phyloP scores from a whole-genome alignment of 2,888 invertebrate genomes.

The Cheilosia grossa region DNA sequence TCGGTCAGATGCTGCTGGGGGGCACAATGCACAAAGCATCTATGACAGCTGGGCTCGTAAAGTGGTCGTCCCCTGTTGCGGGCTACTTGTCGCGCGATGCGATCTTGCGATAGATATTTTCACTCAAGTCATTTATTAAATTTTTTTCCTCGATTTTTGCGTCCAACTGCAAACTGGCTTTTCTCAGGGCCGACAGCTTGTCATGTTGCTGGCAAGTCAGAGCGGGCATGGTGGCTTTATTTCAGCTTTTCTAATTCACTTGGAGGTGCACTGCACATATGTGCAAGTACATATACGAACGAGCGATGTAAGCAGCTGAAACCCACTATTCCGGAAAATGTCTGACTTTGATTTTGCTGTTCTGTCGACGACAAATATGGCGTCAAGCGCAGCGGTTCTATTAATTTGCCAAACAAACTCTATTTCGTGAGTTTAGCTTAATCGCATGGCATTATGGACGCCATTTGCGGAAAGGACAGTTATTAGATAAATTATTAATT shows the following conservation, averaged over 20 bases:
- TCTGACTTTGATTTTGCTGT: constrained; percentile 56
- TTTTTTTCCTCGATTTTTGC: constrained; percentile 56
- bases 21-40: constrained; percentile 7
- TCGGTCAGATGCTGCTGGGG: background rate
- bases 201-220: constrained; percentile 65
- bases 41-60: constrained; percentile 35
- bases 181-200: constrained; percentile 73
- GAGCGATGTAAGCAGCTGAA: constrained; percentile 35
- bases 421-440: constrained; percentile 64
- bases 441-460: constrained; percentile 56
- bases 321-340: constrained; percentile 74
- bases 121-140: constrained; percentile 73
- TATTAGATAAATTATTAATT: constrained; percentile 69
- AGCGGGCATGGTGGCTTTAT: constrained; percentile 32
- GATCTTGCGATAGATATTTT: constrained; percentile 73
- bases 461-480: constrained; percentile 66
- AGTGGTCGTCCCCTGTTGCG: constrained; percentile 17
- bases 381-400: constrained; percentile 3
- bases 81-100: constrained; percentile 45
- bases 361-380: constrained; percentile 23
- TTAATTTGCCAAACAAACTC: constrained; percentile 50
- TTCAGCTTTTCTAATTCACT: constrained; percentile 24
- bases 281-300: constrained; percentile 13
- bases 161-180: constrained; percentile 71
- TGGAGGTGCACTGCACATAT: constrained; percentile 44